Conservation (phyloP, 92 coral and sea anemone genomes). For the Micromussa lordhowensis region DNA sequence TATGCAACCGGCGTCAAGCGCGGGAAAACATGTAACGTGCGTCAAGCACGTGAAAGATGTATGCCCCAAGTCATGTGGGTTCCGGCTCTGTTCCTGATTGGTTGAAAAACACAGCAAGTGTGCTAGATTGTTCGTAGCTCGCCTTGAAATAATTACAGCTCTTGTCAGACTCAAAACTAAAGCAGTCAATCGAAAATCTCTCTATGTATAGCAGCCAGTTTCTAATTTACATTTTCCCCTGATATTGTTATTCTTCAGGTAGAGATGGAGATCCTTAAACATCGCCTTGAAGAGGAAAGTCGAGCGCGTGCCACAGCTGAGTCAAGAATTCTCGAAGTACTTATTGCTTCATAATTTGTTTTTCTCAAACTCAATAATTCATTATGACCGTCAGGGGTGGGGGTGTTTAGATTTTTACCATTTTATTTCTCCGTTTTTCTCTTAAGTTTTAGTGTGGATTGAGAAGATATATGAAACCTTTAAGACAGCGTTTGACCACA, state of each 20-base stretch:
- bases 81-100: neutral
- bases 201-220: neutral
- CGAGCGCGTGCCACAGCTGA: conserved; percentile 82
- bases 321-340: conserved; percentile 87
- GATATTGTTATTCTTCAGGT: conserved; percentile 42
- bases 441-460: too few species aligned
- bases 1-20: neutral
- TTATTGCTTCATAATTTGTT: too few species aligned
- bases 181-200: neutral
- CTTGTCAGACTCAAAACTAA: neutral
- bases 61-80: neutral
- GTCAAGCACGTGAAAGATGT: neutral
- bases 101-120: neutral
- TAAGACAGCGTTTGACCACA: too few species aligned
- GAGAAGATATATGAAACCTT: too few species aligned
- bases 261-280: conserved; percentile 81
- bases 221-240: neutral
- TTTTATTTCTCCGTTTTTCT: too few species aligned
- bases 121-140: neutral
- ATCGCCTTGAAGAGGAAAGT: conserved; percentile 83
- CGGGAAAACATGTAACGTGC: neutral
- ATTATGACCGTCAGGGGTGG: too few species aligned
- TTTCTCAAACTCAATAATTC: too few species aligned
- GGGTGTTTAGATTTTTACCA: too few species aligned
- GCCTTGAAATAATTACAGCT: neutral